A percentile compares a stretch with the other conserved stretches of the same genome.
Conservation (phyloP, 1,140 invertebrate genomes). For the Hypsibius dujardini region DNA sequence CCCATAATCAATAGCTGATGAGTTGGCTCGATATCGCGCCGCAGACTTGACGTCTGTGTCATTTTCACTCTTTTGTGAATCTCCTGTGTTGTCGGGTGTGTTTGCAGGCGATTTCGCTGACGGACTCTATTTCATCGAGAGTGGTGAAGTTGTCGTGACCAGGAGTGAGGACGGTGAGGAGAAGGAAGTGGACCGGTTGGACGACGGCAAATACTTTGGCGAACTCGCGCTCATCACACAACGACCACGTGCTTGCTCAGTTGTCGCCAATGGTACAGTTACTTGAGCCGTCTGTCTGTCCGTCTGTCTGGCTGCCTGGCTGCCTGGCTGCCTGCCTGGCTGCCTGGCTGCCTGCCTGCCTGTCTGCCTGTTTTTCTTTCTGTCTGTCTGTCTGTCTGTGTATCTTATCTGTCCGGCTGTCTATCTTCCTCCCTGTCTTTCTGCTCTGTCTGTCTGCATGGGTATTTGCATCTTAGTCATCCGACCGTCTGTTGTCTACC, state of each 20-base stretch:
- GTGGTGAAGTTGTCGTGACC: conserved; percentile 61
- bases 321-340: neutral
- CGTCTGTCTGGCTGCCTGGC: neutral
- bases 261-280: conserved; percentile 10
- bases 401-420: too few species aligned
- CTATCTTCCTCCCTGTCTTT: too few species aligned
- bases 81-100: neutral
- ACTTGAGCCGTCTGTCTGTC: neutral
- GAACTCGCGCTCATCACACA: conserved; percentile 22
- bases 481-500: too few species aligned
- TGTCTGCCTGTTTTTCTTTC: neutral
- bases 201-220: conserved; percentile 32
- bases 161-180: conserved; percentile 35
- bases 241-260: conserved; percentile 18
- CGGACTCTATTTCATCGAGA: conserved; percentile 92
- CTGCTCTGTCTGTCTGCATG: too few species aligned
- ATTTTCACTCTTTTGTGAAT: conserved; percentile 13
- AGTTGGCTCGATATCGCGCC: too few species aligned
- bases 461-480: too few species aligned
- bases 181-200: conserved; percentile 27
- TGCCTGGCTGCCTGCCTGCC: too few species aligned
- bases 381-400: too few species aligned
- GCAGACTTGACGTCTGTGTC: conserved; percentile 17
- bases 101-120: conserved; percentile 61
- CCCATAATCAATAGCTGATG: too few species aligned